Conservation (phyloP, 2,888 invertebrate genomes). For the Microctonus hyperodae region DNA sequence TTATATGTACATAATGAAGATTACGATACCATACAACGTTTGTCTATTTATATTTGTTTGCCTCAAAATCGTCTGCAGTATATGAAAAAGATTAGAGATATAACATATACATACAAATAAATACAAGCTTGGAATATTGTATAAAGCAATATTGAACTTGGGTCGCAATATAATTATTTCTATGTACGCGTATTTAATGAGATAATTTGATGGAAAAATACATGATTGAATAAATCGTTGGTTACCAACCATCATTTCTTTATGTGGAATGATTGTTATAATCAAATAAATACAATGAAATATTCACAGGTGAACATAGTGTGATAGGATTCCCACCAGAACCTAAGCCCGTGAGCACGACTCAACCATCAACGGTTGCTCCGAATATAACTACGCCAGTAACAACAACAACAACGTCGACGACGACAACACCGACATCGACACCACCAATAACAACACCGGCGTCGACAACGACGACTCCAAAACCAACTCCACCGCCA, state of each 20-base stretch:
- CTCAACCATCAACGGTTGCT: too few species aligned
- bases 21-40: background rate
- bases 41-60: background rate
- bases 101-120: too few species aligned
- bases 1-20: background rate
- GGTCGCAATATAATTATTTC: background rate
- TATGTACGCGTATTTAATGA: background rate
- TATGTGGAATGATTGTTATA: background rate
- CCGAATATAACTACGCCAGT: too few species aligned
- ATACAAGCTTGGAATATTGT: background rate
- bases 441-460: conserved; percentile 45
- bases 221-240: background rate
- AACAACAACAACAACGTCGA: conserved; percentile 18
- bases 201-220: background rate
- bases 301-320: background rate
- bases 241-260: background rate
- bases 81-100: background rate
- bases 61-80: background rate
- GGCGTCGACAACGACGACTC: conserved; percentile 53
- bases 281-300: background rate
- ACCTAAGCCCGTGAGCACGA: too few species aligned
- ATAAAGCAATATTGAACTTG: background rate
- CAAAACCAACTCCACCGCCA: conserved; percentile 38
- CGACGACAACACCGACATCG: conserved; percentile 15
- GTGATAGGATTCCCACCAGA: background rate